Conservation (phyloP, 2,113 vertebrate species). For the Phalacrocorax aristotelis region DNA sequence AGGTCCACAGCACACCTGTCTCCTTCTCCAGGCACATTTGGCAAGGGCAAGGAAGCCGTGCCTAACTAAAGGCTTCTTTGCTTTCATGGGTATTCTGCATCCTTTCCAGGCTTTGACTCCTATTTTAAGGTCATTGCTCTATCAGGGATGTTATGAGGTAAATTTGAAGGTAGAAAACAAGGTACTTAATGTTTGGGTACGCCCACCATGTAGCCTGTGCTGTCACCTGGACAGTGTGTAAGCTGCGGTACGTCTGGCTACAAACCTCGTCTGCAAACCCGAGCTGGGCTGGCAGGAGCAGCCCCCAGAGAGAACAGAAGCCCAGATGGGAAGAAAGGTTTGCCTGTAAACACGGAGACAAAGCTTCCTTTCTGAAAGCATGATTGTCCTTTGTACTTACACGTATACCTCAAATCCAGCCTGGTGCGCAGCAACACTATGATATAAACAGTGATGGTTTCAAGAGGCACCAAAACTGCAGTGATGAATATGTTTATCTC, state of each 20-base stretch:
- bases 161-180: neutral
- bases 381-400: neutral
- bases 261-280: neutral
- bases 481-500: neutral
- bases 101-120: neutral
- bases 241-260: neutral
- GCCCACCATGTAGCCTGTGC: rapidly evolving
- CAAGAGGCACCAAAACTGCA: neutral
- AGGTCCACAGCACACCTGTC: rapidly evolving
- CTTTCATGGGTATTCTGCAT: neutral
- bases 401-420: neutral
- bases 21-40: neutral
- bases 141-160: neutral
- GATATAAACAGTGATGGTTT: neutral
- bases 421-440: neutral
- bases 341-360: neutral
- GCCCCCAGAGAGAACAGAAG: neutral
- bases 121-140: neutral
- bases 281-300: neutral
- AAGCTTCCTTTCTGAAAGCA: neutral
- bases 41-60: neutral
- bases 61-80: neutral
- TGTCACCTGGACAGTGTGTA: neutral
- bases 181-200: neutral
- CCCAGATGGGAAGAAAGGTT: neutral